phyloP scores from a whole-genome alignment of 1,140 invertebrate species.

The Meteorus sp. region DNA sequence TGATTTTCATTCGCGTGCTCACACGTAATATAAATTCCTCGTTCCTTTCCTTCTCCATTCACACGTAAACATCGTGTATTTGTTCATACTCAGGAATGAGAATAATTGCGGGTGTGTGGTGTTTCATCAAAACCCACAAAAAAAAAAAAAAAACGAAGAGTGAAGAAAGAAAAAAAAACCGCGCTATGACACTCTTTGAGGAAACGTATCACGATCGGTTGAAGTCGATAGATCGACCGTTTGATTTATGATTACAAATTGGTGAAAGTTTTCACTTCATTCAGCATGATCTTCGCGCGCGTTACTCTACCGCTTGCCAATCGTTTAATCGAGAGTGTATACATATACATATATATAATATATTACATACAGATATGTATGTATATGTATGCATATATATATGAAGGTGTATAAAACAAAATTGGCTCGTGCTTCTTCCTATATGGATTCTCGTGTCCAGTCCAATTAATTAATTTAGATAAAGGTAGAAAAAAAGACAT shows the following conservation, averaged over 20 bases:
- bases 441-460: conserved; percentile 23
- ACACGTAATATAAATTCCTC: too few species aligned
- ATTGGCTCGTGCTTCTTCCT: conserved; percentile 22
- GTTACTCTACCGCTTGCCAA: background rate
- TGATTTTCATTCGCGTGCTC: too few species aligned
- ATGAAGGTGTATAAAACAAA: too few species aligned
- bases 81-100: too few species aligned
- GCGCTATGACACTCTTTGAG: background rate
- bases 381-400: too few species aligned
- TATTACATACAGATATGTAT: too few species aligned
- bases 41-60: too few species aligned
- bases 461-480: conserved; percentile 23
- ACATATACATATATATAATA: background rate
- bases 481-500: conserved; percentile 17
- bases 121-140: too few species aligned
- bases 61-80: too few species aligned
- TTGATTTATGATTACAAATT: conserved; percentile 28
- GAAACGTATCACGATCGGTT: conserved; percentile 12
- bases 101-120: too few species aligned
- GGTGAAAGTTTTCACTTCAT: conserved; percentile 17
- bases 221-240: conserved; percentile 18
- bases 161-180: too few species aligned
- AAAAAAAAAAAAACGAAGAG: too few species aligned
- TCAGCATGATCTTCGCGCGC: conserved; percentile 4
- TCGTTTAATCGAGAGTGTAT: conserved; percentile 1